A percentile compares a stretch with the other conserved stretches of the same genome.
phyloP scores from a whole-genome alignment of 2,888 invertebrate species.

The Isotomurus palustris region DNA sequence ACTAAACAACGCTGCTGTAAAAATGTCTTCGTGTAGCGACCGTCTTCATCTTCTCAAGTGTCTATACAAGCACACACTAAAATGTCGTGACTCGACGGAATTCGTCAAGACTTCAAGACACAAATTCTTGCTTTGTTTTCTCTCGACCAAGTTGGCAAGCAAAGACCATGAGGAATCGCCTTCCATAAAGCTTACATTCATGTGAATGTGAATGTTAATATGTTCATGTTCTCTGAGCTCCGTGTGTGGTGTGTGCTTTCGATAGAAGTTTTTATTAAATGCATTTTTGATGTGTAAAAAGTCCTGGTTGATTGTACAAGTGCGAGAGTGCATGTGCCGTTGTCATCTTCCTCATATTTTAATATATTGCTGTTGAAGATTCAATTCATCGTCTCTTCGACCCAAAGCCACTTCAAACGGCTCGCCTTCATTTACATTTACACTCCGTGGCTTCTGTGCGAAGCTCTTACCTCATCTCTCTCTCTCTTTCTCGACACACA shows the following conservation, averaged over 20 bases:
- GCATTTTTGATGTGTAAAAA: too few relatives aligned
- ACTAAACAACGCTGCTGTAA: too few relatives aligned
- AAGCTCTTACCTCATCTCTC: slow-evolving; percentile 13
- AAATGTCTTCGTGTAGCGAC: too few relatives aligned
- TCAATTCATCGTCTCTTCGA: neutral
- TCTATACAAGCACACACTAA: neutral
- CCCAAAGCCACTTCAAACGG: slow-evolving; percentile 17
- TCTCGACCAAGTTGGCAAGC: neutral
- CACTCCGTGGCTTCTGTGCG: slow-evolving; percentile 40
- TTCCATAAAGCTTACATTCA: too few relatives aligned
- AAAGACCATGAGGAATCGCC: too few relatives aligned
- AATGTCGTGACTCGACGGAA: slow-evolving; percentile 2
- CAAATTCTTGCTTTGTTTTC: slow-evolving; percentile 4
- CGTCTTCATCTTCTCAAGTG: too few relatives aligned
- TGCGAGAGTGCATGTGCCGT: too few relatives aligned
- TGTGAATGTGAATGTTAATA: too few relatives aligned
- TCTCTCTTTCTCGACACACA: neutral
- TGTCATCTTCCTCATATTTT: neutral
- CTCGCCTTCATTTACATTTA: slow-evolving; percentile 40
- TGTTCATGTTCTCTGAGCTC: too few relatives aligned
- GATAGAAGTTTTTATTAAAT: neutral
- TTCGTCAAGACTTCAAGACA: neutral
- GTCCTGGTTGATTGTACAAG: too few relatives aligned
- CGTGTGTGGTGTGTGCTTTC: neutral
- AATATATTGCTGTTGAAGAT: neutral